Conservation (phyloP, 2,797 vertebrate species). For the Cephalopachus bancanus region DNA sequence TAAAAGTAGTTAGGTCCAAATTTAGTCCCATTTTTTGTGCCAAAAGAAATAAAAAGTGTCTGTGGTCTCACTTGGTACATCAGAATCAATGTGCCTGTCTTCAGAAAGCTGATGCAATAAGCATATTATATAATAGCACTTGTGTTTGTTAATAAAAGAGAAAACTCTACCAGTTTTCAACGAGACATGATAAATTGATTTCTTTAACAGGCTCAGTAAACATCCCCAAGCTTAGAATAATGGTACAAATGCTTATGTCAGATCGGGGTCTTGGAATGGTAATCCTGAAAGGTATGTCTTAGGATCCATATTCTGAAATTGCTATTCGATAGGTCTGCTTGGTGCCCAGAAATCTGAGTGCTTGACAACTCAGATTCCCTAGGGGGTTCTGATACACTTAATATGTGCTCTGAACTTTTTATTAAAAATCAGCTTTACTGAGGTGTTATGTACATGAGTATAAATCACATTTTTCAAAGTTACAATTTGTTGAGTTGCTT, state of each 20-base stretch:
- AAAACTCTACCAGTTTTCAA: neutral
- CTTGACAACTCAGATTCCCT: neutral
- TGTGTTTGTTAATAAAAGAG: slow-evolving; percentile 55
- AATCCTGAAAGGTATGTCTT: neutral
- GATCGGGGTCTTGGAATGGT: neutral
- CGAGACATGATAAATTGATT: slow-evolving; percentile 49
- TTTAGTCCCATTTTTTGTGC: neutral
- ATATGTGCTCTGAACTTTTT: neutral
- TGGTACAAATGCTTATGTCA: neutral
- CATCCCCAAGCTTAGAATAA: neutral
- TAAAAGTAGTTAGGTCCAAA: slow-evolving; percentile 26
- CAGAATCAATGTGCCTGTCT: slow-evolving; percentile 16
- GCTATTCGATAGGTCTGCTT: neutral
- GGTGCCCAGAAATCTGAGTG: neutral
- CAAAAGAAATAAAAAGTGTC: slow-evolving; percentile 2
- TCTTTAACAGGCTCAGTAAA: slow-evolving; percentile 54
- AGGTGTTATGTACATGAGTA: neutral
- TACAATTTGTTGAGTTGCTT: neutral
- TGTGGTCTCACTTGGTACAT: neutral
- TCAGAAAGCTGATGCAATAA: slow-evolving; percentile 58
- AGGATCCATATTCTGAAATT: neutral
- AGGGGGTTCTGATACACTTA: neutral
- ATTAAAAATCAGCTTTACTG: neutral
- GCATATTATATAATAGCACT: neutral
- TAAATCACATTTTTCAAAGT: neutral